Percentiles rank a stretch among this genome's conserved stretches.
phyloP scores from a whole-genome alignment of 2,113 vertebrate species.

The Oenanthe oenanthe region DNA sequence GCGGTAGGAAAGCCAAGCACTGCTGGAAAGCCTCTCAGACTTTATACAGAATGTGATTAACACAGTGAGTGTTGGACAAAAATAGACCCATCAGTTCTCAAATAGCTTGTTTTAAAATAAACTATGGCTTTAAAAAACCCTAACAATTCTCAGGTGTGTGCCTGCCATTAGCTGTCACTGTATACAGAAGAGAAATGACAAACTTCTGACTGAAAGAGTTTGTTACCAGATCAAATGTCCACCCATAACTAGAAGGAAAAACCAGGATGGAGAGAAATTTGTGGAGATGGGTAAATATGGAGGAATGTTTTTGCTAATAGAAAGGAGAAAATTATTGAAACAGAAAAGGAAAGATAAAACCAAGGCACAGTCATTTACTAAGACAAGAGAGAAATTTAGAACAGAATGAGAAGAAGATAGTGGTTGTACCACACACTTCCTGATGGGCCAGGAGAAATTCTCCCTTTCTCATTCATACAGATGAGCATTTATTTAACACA shows the following conservation, averaged over 20 bases:
- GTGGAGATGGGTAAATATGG: not conserved
- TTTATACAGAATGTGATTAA: not conserved
- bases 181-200: not conserved
- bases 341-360: not conserved
- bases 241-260: not conserved
- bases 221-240: not conserved
- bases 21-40: not conserved
- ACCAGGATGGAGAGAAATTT: not conserved
- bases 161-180: not conserved
- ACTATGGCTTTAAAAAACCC: not conserved
- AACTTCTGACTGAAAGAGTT: not conserved
- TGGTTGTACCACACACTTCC: not conserved
- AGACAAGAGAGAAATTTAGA: not conserved
- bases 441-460: not conserved
- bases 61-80: not conserved
- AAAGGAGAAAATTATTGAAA: not conserved
- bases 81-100: not conserved
- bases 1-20: not conserved
- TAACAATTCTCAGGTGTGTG: not conserved
- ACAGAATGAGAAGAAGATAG: not conserved
- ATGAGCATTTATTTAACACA: not conserved
- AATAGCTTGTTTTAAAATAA: not conserved
- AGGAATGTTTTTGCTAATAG: not conserved
- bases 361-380: not conserved
- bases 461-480: not conserved